These are phyloP conservation scores for Drosophila repletoides DNA, from an alignment of 1,140 invertebrate genomes.

Conservation along the genomic window DNA sequence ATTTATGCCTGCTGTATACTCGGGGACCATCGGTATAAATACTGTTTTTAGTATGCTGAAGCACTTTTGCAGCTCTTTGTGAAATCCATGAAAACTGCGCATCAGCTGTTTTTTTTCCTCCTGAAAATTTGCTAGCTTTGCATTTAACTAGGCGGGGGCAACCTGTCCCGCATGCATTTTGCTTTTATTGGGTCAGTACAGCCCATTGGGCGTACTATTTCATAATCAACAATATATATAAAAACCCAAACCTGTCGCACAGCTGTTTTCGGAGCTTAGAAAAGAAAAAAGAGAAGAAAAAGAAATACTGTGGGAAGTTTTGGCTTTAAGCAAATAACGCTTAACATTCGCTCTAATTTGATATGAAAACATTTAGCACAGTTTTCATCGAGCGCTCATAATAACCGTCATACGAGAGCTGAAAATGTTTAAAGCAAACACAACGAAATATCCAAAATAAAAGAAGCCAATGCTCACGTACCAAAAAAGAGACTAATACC, in stretches of 20 bases:
- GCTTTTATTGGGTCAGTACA: conserved; percentile 66
- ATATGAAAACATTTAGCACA: conserved; percentile 68
- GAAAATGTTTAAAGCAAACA: conserved; percentile 56
- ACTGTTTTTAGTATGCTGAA: conserved; percentile 17
- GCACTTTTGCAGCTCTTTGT: conserved; percentile 61
- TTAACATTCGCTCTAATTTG: conserved; percentile 61
- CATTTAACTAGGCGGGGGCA: conserved; percentile 30
- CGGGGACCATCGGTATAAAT: conserved; percentile 25
- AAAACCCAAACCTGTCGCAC: conserved; percentile 36
- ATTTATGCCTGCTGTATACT: conserved; percentile 10
- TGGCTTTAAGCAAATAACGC: conserved; percentile 49
- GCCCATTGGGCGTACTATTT: conserved; percentile 34
- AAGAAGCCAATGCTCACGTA: conserved; percentile 57
- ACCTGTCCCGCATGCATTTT: conserved; percentile 26
- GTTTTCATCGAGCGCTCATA: conserved; percentile 54
- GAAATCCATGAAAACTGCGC: conserved; percentile 64
- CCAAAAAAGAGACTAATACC: no score
- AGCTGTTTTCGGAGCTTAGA: conserved; percentile 26
- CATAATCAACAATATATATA: conserved; percentile 21
- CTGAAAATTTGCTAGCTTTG: conserved; percentile 56
- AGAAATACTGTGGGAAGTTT: conserved; percentile 64
- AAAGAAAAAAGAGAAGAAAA: background rate
- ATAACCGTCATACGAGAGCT: conserved; percentile 41
- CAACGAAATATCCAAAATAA: conserved; percentile 8
- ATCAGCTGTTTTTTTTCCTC: conserved; percentile 69